These are phyloP conservation scores for Beris chalybata DNA, from an alignment of 2,888 invertebrate species.

Conservation along the genomic window DNA sequence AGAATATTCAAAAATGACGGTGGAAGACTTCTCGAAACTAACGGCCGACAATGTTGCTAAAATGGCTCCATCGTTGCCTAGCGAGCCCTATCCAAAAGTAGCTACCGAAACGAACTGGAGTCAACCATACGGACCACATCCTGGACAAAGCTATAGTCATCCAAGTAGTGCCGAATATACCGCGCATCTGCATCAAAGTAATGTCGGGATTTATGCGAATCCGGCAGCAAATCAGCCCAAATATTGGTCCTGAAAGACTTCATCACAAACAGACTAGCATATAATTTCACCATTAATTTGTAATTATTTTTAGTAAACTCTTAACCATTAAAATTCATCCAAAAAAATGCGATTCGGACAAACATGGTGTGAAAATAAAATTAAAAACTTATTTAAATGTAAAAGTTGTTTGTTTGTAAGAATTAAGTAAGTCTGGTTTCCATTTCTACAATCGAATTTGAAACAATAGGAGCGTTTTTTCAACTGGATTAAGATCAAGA, in stretches of 20 bases:
- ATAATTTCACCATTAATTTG: neutral
- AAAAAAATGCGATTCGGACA: too few relatives aligned
- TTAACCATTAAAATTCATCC: too few relatives aligned
- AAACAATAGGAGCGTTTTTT: too few relatives aligned
- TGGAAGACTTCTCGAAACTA: constrained; percentile 59
- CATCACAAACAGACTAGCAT: neutral
- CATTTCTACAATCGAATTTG: too few relatives aligned
- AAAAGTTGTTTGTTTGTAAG: too few relatives aligned
- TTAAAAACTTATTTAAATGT: too few relatives aligned
- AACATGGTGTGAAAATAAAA: too few relatives aligned
- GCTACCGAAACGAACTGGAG: constrained; percentile 53
- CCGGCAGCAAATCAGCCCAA: constrained; percentile 50
- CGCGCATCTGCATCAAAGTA: constrained; percentile 47
- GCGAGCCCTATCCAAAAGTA: constrained; percentile 53
- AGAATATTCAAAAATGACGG: constrained; percentile 61
- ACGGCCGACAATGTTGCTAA: constrained; percentile 54
- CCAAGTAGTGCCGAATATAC: constrained; percentile 48
- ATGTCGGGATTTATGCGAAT: constrained; percentile 51
- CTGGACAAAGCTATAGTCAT: constrained; percentile 29
- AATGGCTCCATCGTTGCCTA: constrained; percentile 53
- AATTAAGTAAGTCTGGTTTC: too few relatives aligned
- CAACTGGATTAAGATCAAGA: too few relatives aligned
- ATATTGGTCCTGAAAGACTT: constrained; percentile 50
- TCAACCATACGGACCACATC: constrained; percentile 49
- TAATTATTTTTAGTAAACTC: neutral